Conservation (phyloP, 2,888 invertebrate species). For the Polietes domitor region DNA sequence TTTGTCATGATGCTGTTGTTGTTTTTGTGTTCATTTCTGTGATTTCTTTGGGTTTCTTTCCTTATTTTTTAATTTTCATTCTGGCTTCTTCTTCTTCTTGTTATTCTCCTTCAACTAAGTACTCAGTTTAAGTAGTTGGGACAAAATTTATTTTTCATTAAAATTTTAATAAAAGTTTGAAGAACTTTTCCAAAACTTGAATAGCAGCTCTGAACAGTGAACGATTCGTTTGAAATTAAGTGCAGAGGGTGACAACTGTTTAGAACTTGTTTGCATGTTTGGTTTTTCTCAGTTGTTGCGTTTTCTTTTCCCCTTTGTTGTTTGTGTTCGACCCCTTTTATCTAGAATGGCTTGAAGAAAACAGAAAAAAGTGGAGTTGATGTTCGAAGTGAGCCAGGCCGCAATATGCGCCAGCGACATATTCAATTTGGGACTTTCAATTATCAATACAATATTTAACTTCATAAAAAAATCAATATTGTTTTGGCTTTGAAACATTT, state of each 20-base stretch:
- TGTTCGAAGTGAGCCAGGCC: not conserved
- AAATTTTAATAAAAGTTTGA: conserved; percentile 47
- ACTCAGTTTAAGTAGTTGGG: conserved; percentile 1
- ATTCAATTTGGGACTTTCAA: not conserved
- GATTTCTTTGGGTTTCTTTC: not conserved
- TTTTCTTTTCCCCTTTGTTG: too few species aligned
- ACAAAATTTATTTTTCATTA: conserved; percentile 46
- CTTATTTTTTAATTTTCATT: not conserved
- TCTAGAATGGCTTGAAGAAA: not conserved
- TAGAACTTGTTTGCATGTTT: conserved; percentile 29
- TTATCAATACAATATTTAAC: too few species aligned
- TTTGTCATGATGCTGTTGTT: not conserved
- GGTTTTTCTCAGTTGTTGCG: not conserved
- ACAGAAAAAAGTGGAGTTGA: not conserved
- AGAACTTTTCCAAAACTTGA: conserved; percentile 45
- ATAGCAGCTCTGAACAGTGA: conserved; percentile 20
- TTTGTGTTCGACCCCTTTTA: not conserved
- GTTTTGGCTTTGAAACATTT: too few species aligned
- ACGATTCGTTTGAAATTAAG: conserved; percentile 25
- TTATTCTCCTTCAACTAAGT: not conserved
- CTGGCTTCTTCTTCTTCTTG: not conserved
- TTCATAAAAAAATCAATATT: too few species aligned
- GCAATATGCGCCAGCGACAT: not conserved
- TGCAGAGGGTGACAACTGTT: conserved; percentile 31
- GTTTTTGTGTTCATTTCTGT: not conserved